Conservation (phyloP, 1,140 invertebrate species). For the silkworm (Bombyx mori) region DNA sequence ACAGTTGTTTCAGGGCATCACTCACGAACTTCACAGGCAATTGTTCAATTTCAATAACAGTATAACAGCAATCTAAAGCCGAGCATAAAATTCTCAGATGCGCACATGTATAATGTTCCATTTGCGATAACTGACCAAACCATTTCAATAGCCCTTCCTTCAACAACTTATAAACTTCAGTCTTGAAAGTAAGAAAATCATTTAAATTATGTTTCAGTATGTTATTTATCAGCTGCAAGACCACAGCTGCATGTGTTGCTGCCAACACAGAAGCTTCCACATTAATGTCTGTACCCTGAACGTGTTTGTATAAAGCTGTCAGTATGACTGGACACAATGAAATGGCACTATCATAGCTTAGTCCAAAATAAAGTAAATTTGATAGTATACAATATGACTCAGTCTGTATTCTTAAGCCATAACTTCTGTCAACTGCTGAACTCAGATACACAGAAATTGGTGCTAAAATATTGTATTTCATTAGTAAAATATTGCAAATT, state of each 20-base stretch:
- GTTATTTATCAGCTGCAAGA: conserved; percentile 52
- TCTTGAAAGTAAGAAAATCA: conserved; percentile 30
- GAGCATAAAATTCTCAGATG: conserved; percentile 45
- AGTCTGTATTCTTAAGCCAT: conserved; percentile 73
- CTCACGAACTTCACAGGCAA: conserved; percentile 34
- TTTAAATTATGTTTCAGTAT: conserved; percentile 29
- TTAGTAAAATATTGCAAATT: conserved; percentile 42
- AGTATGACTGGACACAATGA: conserved; percentile 56
- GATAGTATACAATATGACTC: conserved; percentile 71
- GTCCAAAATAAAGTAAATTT: conserved; percentile 55
- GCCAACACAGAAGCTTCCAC: conserved; percentile 56
- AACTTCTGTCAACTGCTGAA: conserved; percentile 61
- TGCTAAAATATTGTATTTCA: conserved; percentile 64
- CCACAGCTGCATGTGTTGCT: conserved; percentile 63
- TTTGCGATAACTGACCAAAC: conserved; percentile 28
- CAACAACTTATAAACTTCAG: conserved; percentile 47
- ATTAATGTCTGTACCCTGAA: conserved; percentile 64
- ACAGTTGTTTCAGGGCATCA: conserved; percentile 29
- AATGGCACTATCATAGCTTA: conserved; percentile 48
- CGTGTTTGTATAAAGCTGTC: conserved; percentile 67
- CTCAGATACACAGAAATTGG: conserved; percentile 64
- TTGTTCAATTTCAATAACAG: conserved; percentile 33
- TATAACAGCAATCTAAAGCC: conserved; percentile 44
- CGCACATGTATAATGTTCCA: conserved; percentile 46
- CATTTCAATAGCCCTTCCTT: conserved; percentile 53